phyloP scores from a whole-genome alignment of 1,140 invertebrate genomes.

The Philaenus spumarius region DNA sequence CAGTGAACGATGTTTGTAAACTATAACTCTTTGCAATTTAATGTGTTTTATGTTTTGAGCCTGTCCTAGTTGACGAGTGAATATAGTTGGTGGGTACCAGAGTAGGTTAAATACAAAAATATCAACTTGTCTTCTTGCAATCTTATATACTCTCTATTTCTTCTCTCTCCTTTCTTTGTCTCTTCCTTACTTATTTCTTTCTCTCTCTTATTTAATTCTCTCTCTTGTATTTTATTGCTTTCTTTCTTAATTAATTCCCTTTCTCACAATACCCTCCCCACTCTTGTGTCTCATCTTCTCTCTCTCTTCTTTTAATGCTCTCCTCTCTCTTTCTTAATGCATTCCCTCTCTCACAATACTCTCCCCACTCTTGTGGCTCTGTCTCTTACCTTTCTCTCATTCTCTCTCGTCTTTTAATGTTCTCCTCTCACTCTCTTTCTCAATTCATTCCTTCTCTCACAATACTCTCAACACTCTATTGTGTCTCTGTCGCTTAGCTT shows the following conservation, averaged over 20 bases:
- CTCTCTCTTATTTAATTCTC: background rate
- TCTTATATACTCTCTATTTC: background rate
- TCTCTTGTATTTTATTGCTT: background rate
- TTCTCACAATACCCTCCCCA: background rate
- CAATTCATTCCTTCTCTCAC: conserved; percentile 4
- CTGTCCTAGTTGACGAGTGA: too few relatives aligned
- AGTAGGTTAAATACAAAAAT: too few relatives aligned
- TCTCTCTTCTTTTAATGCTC: background rate
- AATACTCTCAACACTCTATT: conserved; percentile 3
- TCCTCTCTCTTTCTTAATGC: conserved; percentile 1
- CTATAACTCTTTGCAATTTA: too few relatives aligned
- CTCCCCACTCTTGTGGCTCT: conserved; percentile 1
- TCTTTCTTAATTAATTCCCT: background rate
- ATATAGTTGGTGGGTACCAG: too few relatives aligned
- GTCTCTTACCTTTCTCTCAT: conserved; percentile 1
- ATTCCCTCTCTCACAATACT: conserved; percentile 1
- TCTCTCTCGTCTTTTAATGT: conserved; percentile 3
- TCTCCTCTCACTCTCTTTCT: conserved; percentile 10
- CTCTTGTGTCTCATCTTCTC: background rate
- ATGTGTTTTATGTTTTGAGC: too few relatives aligned
- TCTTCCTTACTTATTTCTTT: background rate
- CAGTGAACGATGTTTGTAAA: too few relatives aligned
- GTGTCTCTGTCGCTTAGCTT: background rate
- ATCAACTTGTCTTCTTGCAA: background rate
- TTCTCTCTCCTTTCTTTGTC: background rate